Evolutionary conservation across 2,797 vertebrate species (phyloP), one percentile per base, ranked within the genome.

Genomic region (Cynodonichthys magdalenae): DNA sequence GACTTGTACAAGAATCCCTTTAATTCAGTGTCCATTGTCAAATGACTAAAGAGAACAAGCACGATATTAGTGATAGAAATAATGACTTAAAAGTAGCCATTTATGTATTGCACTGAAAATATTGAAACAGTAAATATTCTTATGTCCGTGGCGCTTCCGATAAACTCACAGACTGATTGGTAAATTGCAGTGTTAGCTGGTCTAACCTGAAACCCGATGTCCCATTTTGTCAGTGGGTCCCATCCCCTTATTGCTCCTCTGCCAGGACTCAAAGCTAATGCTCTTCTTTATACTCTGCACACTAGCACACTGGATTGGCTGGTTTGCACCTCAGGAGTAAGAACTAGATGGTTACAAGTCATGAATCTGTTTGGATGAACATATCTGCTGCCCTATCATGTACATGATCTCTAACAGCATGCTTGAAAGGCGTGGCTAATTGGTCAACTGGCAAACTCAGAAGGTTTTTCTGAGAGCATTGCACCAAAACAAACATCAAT

Each of bases 51-150:
- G 18, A 86, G 70, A 59, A 82, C 11, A 39, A 39, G 36, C 67
- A 67, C 66, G 71, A 80, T 71, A 69, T 71, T 55, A 71, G 66
- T 29, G 48, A 75, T 86, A 74, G 66, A 68, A 81, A 77, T 53
- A 62, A 71, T n/a, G 56, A 85, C 15, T 36, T 85, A 87, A 81
- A 88, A 93, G 90, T 94, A 94, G 92, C 93, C 91, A 94, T 94
- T 89, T 86, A 89, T 53, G 85, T 93, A 88, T 93, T 93, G 92
- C 93, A 93, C 92, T 93, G 90, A 92, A 89, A 87, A 82, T 74
- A 77, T 76, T 79, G 74, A 82, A 68, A 69, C 53, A 57, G 57
- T 59, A 42, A 79, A 84, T 77, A 85, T 80, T 87, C 85, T 52
- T 90, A 73, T 78, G 88, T 93, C 88, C 88, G 74, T 61, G 79